phyloP scores from a whole-genome alignment of 1,140 invertebrate genomes.

The Myzus persicae region DNA sequence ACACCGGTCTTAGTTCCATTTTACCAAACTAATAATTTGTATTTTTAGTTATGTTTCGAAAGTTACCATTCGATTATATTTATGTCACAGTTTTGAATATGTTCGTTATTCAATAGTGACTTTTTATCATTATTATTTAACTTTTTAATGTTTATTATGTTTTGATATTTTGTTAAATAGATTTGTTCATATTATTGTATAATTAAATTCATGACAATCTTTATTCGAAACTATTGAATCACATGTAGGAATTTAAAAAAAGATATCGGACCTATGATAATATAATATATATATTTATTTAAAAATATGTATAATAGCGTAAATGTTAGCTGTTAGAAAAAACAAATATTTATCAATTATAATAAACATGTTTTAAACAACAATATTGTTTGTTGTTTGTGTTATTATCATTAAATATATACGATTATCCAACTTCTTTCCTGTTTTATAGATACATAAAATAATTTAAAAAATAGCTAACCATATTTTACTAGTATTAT shows the following conservation, averaged over 20 bases:
- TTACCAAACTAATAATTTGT: constrained; percentile 25
- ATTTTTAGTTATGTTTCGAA: background rate
- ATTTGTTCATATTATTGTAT: background rate
- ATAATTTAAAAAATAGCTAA: background rate
- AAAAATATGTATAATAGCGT: background rate
- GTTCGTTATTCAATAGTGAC: no score
- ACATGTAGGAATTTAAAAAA: background rate
- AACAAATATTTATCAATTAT: constrained; percentile 32
- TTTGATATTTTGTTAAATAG: background rate
- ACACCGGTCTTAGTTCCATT: background rate
- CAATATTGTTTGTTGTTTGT: background rate
- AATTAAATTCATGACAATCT: constrained; percentile 42
- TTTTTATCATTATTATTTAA: background rate
- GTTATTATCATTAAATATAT: background rate
- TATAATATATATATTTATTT: constrained; percentile 30
- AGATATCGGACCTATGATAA: background rate
- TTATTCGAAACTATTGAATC: constrained; percentile 8
- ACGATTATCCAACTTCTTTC: background rate
- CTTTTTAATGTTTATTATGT: constrained; percentile 17
- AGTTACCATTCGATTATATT: constrained; percentile 43
- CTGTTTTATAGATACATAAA: background rate
- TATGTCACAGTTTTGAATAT: background rate
- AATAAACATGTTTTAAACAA: constrained; percentile 30
- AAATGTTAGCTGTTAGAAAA: constrained; percentile 28
- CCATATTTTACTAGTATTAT: no score